Evolutionary conservation across 2,113 vertebrate species (phyloP).

Genomic region (Pollachius pollachius): DNA sequence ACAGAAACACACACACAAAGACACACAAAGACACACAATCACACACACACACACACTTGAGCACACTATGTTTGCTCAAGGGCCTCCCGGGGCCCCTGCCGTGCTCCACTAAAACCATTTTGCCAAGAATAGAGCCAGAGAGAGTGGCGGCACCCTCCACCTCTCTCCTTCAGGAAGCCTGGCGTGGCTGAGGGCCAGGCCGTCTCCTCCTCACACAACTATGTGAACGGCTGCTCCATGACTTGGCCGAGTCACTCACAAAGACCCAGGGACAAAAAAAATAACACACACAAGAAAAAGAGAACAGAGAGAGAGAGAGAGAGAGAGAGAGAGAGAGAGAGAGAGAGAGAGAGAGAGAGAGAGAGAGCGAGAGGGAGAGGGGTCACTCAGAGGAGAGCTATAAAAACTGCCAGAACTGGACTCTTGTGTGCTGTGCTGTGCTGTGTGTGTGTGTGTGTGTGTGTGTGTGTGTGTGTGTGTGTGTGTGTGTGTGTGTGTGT

Average conservation of each 20-base stretch:
- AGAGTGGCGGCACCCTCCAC: slow-evolving; percentile 37
- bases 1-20: slow-evolving; percentile 69
- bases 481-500: slow-evolving; percentile 30
- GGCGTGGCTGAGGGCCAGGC: slow-evolving; percentile 27
- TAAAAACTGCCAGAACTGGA: slow-evolving; percentile 65
- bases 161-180: slow-evolving; percentile 45
- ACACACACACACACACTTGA: slow-evolving; percentile 69
- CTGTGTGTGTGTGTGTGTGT: slow-evolving; percentile 8
- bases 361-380: slow-evolving; percentile 34
- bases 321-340: slow-evolving; percentile 1
- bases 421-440: slow-evolving; percentile 41
- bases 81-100: slow-evolving; percentile 52
- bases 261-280: slow-evolving; percentile 47
- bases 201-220: slow-evolving; percentile 27
- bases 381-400: slow-evolving; percentile 69
- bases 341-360: slow-evolving; percentile 28
- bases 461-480: slow-evolving; percentile 29
- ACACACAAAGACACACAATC: slow-evolving; percentile 70
- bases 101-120: slow-evolving; percentile 55
- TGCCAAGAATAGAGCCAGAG: slow-evolving; percentile 43
- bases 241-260: slow-evolving; percentile 53
- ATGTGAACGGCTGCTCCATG: slow-evolving; percentile 48
- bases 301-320: not conserved
- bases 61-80: slow-evolving; percentile 75
- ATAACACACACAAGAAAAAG: slow-evolving; percentile 55